Evolutionary conservation across 2,888 invertebrate genomes (phyloP).

Genomic region (Lasioglossum oenotherae): DNA sequence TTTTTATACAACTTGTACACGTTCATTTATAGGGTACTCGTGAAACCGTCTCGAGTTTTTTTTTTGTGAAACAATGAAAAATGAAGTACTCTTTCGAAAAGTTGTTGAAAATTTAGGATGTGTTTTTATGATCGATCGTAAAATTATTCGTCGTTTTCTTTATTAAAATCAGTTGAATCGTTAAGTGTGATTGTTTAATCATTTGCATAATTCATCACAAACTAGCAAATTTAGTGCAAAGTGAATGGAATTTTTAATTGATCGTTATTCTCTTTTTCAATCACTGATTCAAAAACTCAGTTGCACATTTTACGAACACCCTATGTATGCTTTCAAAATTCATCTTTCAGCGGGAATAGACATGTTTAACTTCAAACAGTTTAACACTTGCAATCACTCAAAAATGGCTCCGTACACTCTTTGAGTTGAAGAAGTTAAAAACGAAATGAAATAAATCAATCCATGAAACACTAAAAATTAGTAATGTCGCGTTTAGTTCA

Average conservation of each 20-base stretch:
- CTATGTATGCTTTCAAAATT: slow-evolving; percentile 7
- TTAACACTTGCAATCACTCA: not conserved
- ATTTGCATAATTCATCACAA: not conserved
- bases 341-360: slow-evolving; percentile 4
- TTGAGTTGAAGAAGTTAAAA: not conserved
- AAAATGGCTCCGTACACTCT: not conserved
- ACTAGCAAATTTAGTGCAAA: not conserved
- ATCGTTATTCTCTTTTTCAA: not conserved
- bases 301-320: slow-evolving; percentile 9
- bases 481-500: not conserved
- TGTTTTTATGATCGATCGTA: not conserved
- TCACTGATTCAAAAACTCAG: not conserved
- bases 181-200: too few relatives aligned
- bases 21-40: not conserved
- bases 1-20: not conserved
- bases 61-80: not conserved
- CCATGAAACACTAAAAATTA: not conserved
- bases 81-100: not conserved
- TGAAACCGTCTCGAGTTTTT: not conserved
- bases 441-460: not conserved
- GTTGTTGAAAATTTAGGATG: not conserved
- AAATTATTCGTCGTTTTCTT: too few relatives aligned
- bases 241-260: not conserved
- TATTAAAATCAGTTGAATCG: too few relatives aligned
- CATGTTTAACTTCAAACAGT: not conserved